Evolutionary conservation across 2,888 invertebrate genomes (phyloP).

Genomic region (Hirtodrosophila alboralis): DNA sequence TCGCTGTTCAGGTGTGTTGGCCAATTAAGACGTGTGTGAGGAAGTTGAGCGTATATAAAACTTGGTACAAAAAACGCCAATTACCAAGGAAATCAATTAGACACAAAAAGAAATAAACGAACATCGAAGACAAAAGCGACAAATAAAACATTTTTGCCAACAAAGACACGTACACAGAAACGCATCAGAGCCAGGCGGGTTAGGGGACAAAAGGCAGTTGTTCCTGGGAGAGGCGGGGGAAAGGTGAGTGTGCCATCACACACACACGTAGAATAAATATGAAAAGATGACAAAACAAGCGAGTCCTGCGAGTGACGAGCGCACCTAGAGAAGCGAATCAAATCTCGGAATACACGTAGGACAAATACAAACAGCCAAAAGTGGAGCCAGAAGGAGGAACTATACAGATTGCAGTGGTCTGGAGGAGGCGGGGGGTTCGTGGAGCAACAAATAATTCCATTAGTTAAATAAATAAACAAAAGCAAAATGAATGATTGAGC

Average conservation of each 20-base stretch:
- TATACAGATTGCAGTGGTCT: too few species aligned
- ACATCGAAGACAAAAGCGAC: conserved; percentile 15
- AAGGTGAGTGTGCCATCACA: conserved; percentile 21
- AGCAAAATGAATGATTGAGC: conserved; percentile 74
- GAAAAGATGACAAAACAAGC: conserved; percentile 45
- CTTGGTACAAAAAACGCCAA: conserved; percentile 36
- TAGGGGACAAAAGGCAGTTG: not conserved
- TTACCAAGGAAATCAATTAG: conserved; percentile 56
- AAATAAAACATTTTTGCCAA: conserved; percentile 38
- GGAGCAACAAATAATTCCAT: conserved; percentile 78
- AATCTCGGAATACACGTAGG: conserved; percentile 50
- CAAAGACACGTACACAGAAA: conserved; percentile 51
- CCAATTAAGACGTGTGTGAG: conserved; percentile 21
- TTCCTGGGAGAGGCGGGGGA: too few species aligned
- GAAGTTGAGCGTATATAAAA: conserved; percentile 18
- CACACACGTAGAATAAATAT: conserved; percentile 47
- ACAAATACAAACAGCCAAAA: conserved; percentile 31
- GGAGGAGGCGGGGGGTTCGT: not conserved
- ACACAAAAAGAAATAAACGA: conserved; percentile 37
- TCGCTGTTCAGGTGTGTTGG: not conserved
- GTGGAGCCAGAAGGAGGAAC: conserved; percentile 12
- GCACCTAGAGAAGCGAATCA: conserved; percentile 39
- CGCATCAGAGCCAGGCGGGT: conserved; percentile 6
- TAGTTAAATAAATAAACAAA: conserved; percentile 82
- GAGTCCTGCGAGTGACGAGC: conserved; percentile 9